Evolutionary conservation across 2,888 invertebrate species (phyloP), one percentile per base, ranked within the genome.

Genomic region (Drosophila atroscutellata): DNA sequence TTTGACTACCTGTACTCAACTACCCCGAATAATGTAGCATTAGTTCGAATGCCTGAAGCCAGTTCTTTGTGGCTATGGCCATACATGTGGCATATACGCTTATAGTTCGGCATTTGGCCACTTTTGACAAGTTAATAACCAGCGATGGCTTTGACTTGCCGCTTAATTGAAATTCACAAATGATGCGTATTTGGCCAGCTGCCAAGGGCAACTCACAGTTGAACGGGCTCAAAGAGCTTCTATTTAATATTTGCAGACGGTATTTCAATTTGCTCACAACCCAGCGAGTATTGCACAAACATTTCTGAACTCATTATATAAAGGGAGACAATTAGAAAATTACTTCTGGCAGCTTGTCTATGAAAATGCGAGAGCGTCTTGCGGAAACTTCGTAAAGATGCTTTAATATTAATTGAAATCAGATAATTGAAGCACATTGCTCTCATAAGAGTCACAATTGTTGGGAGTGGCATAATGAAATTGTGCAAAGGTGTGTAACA

Each of bases 41-140:
- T 64, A 72, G 51, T 36, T 13, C 13, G 28, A 3, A 36, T 20
- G 60, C 70, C 69, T 32, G 5, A 6, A 28, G 60, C 26, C 26
- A 37, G 51, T 24, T 45, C 42, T 32, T 26, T 20, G 45, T 37
- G 37, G 60, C 24, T 39, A 13, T n/a, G 34, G 24, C 2, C 45
- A n/a, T 11, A 54, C 45, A 59, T 39, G 36, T 24, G 55, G 42
- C 8, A 24, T 3, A 15, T 45, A 45, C 24, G 45, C 4, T 24
- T 45, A 24, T 24, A 45, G 24, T 13, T 26, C n/a, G 61, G 51
- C 58, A 56, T 45, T 65, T 54, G 45, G 47, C 9, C 24, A 51
- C 42, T 59, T 75, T 63, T 75, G 76, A 75, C 39, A 20, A 26
- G 68, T 36, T 50, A 70, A 60, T 64, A 60, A 20, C 56, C 52